Percentiles rank a stretch among this genome's conserved stretches.
phyloP scores from a whole-genome alignment of 1,140 invertebrate species.

The Liolophura sinensis region DNA sequence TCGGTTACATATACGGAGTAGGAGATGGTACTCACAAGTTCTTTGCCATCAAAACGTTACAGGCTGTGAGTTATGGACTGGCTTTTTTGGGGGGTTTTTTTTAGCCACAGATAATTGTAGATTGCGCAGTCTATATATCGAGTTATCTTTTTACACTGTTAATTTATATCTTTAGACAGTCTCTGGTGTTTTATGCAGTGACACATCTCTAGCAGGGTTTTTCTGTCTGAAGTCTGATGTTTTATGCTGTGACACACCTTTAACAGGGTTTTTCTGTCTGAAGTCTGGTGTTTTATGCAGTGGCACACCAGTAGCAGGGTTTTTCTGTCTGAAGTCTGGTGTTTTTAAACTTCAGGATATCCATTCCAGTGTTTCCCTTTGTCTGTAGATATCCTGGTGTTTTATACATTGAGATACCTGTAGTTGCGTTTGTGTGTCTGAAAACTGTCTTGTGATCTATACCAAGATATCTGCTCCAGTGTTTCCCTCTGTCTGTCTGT shows the following conservation, averaged over 20 bases:
- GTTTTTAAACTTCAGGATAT: no score
- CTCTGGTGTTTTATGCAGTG: not conserved
- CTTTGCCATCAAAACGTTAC: constrained; percentile 99
- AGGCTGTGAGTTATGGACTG: constrained; percentile 68
- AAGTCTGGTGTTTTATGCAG: not conserved
- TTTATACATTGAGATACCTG: no score
- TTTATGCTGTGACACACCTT: not conserved
- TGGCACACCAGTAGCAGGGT: not conserved
- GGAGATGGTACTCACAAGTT: constrained; percentile 95
- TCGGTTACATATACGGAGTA: constrained; percentile 97
- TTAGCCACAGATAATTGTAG: not conserved
- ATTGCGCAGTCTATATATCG: not conserved
- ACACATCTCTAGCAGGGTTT: not conserved
- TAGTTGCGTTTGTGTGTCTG: no score
- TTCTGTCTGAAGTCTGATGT: not conserved
- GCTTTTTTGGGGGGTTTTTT: constrained; percentile 5
- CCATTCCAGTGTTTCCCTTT: no score
- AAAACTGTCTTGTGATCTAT: no score
- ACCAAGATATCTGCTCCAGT: no score
- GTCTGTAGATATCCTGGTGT: no score
- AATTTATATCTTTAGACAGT: not conserved
- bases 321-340: no score
- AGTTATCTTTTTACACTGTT: not conserved
- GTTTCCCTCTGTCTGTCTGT: not conserved
- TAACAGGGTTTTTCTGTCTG: no score